Evolutionary conservation across 1,140 invertebrate species (phyloP), one percentile per base, ranked within the genome.

Genomic region (Rhagoletis zephyria): DNA sequence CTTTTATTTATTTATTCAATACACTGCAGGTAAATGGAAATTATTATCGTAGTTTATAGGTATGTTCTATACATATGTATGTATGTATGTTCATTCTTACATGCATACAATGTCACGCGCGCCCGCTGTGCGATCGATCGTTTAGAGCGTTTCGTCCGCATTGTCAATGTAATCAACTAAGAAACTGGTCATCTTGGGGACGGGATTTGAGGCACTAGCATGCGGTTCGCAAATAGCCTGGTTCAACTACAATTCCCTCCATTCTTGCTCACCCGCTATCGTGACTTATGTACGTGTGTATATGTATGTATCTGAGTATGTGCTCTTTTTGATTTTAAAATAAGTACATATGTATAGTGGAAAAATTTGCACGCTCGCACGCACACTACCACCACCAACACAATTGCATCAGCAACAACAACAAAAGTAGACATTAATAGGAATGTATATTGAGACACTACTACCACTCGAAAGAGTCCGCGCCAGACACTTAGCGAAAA

Each of bases 1-100:
- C 1, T 56, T 81, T 81, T 81, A 81, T 81, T 81, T 81, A 81
- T 81, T 81, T 81, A 81, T 81, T 81, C 74, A 81, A 59, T 51
- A 81, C 19, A 81, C 74, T 81, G 74, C 74, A 81, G 74, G 74
- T 81, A 81, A 81, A 81, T 81, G 74, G 4, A 56, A 81, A 81
- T 81, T 59, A 81, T 56, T 74, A 5, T 48, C 67, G 67, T 74
- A 74, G 48, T 19, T 56, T 81, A 67, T 67, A 30, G 10, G 51
- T 10, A 48, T 16, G 48, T 77, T 45, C 6, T 67, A 64, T 16
- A n/a, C 63, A 16, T n/a, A 64, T n/a, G 16, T 16, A 64, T 64
- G 63, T 64, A 64, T 64, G 16, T 16, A 64, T 64, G 63, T 64
- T 16, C 4, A 67, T 19, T 30, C 4, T 4, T 64, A 64, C 16